Conservation (phyloP, 2,888 invertebrate species). For the Dryobota labecula region DNA sequence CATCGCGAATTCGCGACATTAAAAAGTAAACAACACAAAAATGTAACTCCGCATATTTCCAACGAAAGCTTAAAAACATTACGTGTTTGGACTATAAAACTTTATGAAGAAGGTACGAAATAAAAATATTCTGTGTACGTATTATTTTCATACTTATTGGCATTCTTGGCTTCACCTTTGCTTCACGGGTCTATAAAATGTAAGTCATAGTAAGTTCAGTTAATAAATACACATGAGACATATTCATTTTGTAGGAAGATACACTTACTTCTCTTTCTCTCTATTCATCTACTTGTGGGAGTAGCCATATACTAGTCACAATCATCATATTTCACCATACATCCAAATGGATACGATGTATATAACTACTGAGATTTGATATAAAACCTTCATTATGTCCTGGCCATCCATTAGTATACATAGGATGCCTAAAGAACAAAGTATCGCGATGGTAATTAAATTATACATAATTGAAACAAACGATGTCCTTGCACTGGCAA, state of each 20-base stretch:
- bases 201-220: constrained; percentile 1
- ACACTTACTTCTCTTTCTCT: not conserved
- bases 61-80: constrained; percentile 48
- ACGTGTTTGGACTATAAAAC: constrained; percentile 39
- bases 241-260: not conserved
- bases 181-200: not conserved
- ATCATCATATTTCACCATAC: not conserved
- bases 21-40: constrained; percentile 13
- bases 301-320: not conserved
- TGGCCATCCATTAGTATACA: not conserved
- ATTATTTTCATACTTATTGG: constrained; percentile 42
- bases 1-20: not conserved
- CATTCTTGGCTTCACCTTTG: constrained; percentile 41
- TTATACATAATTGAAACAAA: not conserved
- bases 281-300: no score
- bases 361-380: no score
- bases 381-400: not conserved
- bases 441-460: not conserved
- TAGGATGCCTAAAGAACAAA: no score
- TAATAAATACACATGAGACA: not conserved
- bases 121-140: constrained; percentile 45
- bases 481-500: constrained; percentile 14
- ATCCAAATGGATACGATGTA: no score
- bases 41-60: constrained; percentile 48
- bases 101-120: not conserved